These are phyloP conservation scores for Sphaerodactylus townsendi DNA, from an alignment of 2,113 vertebrate genomes.

Conservation along the genomic window DNA sequence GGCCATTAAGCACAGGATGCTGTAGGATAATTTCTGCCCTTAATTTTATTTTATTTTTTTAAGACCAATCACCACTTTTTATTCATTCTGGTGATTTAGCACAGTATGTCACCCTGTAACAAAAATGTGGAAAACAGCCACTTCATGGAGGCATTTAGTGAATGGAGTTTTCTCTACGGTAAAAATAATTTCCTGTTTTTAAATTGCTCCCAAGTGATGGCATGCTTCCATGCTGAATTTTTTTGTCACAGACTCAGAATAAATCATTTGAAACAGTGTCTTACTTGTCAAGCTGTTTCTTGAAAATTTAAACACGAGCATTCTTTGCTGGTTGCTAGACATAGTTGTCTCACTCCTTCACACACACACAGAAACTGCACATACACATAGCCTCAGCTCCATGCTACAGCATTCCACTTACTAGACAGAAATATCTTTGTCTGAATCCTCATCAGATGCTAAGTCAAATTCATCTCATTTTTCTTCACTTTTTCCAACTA, in stretches of 20 bases:
- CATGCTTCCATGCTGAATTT: conserved; percentile 40
- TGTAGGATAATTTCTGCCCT: not conserved
- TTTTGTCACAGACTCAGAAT: conserved; percentile 60
- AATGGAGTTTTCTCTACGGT: conserved; percentile 40
- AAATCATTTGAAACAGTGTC: conserved; percentile 55
- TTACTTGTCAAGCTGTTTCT: conserved; percentile 51
- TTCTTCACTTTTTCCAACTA: conserved; percentile 34
- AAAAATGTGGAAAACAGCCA: conserved; percentile 18
- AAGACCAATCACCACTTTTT: not conserved
- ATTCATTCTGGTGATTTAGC: conserved; percentile 11
- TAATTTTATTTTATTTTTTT: conserved; percentile 10
- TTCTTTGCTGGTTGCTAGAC: not conserved
- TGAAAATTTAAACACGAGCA: conserved; percentile 42
- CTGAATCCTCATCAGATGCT: conserved; percentile 63
- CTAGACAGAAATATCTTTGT: conserved; percentile 68
- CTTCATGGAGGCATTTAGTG: not conserved
- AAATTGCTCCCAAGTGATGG: conserved; percentile 20
- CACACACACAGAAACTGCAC: no score
- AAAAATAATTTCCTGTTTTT: conserved; percentile 47
- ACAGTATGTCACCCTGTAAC: not conserved
- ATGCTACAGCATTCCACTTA: conserved; percentile 46
- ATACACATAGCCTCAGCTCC: not conserved
- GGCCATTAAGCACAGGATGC: not conserved
- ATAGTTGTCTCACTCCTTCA: not conserved
- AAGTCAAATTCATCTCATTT: conserved; percentile 68